Evolutionary conservation across 2,797 vertebrate species (phyloP).

Genomic region (Phylloscopus collybita): DNA sequence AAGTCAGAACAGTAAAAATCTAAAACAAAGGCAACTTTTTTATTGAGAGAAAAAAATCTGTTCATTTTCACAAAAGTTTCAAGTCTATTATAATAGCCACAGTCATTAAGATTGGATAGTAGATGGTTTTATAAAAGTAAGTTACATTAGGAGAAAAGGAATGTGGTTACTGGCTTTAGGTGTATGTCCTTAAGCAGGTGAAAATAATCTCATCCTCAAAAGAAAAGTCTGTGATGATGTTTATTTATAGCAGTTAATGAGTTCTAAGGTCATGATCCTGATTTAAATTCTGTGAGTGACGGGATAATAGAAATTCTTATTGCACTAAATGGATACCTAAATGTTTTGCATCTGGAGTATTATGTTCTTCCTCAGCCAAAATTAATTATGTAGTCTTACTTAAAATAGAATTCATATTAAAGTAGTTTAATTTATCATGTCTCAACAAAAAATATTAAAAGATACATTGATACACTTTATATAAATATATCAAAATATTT

Average conservation of each 20-base stretch:
- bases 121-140: not conserved
- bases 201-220: not conserved
- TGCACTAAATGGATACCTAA: not conserved
- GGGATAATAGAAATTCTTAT: not conserved
- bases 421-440: not conserved
- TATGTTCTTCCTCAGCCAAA: not conserved
- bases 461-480: not conserved
- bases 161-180: not conserved
- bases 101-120: not conserved
- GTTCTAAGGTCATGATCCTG: not conserved
- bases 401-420: not conserved
- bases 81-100: not conserved
- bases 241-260: slow-evolving; percentile 16
- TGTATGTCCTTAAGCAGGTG: not conserved
- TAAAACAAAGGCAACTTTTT: not conserved
- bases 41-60: not conserved
- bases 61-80: not conserved
- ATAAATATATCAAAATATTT: not conserved
- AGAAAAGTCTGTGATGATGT: not conserved
- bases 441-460: not conserved
- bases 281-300: not conserved
- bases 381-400: not conserved
- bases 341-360: not conserved
- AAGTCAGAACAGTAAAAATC: not conserved
- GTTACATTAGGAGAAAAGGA: not conserved